Conservation (phyloP, 1,140 invertebrate genomes). For the Globodera ellingtonae region DNA sequence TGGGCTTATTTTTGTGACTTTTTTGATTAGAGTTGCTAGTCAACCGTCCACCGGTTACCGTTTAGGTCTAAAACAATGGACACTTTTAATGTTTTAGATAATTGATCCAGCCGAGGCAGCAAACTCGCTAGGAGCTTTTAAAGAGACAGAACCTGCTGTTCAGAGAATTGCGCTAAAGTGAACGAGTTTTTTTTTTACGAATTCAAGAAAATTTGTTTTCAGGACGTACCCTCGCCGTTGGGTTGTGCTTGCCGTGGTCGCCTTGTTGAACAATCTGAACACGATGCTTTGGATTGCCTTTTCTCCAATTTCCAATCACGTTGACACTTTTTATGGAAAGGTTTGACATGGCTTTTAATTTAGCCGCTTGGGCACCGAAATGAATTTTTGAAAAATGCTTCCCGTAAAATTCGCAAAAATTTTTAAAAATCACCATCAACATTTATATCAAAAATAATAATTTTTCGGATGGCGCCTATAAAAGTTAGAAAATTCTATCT, state of each 20-base stretch:
- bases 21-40: not conserved
- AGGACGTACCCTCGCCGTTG: conserved; percentile 56
- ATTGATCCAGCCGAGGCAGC: conserved; percentile 41
- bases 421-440: too few species aligned
- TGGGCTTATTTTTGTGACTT: not conserved
- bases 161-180: conserved; percentile 39
- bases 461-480: too few species aligned
- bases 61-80: not conserved
- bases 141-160: conserved; percentile 38
- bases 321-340: conserved; percentile 43
- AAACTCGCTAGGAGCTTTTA: conserved; percentile 32
- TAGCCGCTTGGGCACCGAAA: too few species aligned
- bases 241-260: conserved; percentile 51
- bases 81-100: not conserved
- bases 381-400: too few species aligned
- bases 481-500: too few species aligned
- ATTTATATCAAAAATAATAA: too few species aligned
- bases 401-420: too few species aligned
- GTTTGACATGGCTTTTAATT: not conserved
- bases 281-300: conserved; percentile 54
- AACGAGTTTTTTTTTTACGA: conserved; percentile 10
- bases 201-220: conserved; percentile 23
- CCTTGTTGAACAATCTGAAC: conserved; percentile 50
- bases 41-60: not conserved
- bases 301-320: conserved; percentile 54